A percentile compares a stretch with the other conserved stretches of the same genome.
Conservation (phyloP, 2,797 vertebrate genomes). For the Poecilia velifera region DNA sequence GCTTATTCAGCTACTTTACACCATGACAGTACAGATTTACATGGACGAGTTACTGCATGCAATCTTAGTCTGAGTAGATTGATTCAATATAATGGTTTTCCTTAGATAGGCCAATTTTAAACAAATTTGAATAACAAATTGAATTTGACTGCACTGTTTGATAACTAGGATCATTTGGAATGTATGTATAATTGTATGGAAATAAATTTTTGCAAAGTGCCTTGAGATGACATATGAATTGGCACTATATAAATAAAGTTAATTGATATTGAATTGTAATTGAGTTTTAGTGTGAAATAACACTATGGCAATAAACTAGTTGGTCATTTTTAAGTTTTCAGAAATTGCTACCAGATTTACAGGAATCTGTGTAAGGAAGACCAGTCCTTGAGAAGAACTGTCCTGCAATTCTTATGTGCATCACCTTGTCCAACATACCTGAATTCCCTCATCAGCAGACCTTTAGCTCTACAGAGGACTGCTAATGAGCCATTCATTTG, state of each 20-base stretch:
- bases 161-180: no score
- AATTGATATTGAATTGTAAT: not conserved
- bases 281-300: not conserved
- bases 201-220: no score
- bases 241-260: not conserved
- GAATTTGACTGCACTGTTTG: no score
- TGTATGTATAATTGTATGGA: no score
- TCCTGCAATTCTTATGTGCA: no score
- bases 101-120: no score
- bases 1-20: not conserved
- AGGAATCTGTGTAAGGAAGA: not conserved
- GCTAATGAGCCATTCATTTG: not conserved
- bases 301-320: not conserved
- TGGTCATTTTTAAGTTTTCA: not conserved
- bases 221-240: not conserved
- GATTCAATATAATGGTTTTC: no score
- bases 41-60: no score
- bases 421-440: no score
- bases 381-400: not conserved
- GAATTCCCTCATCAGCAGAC: no score
- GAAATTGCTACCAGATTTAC: not conserved
- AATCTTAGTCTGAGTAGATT: no score
- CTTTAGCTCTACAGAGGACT: not conserved
- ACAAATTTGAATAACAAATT: no score
- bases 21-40: not conserved